Base-by-base conservation (phyloP, 2,888 invertebrate genomes). In the Scaptomyza tumidula region DNA sequence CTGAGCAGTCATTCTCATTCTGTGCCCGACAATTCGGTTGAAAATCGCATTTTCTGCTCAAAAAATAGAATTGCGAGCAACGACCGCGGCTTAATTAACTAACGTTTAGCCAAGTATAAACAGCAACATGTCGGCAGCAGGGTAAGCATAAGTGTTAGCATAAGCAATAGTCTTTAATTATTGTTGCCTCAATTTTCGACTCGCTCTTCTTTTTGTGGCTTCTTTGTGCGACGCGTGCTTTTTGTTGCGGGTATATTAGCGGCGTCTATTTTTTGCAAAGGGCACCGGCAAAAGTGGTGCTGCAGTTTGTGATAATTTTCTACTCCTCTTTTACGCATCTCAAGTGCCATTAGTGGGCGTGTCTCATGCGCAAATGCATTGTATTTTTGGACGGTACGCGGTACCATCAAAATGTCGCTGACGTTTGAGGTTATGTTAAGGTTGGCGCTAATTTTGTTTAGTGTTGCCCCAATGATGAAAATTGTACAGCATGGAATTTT, bases 371-470 rank as follows among this genome's bases (percentile, higher is more conserved):
- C 81, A 82, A 72, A 66, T 67, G 78, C 70, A 75, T 75, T 75
- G 66, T 76, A 74, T 74, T 70, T 85, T 67, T 69, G 63, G 68
- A 61, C 63, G 56, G 54, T 76, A 44, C 41, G 35, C 49, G 49
- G 65, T 45, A 63, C 55, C 64, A 55, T 76, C 31, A 49, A 39
- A 66, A 49, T 50, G 50, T 57, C 41, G 11, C 27, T 49, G 49
- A 53, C 24, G 45, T 77, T 89, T 89, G 82, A 89, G 89, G 89
- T 89, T 89, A 89, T 80, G 89, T 86, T 71, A 55, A 43, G 56
- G 52, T 75, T 80, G 78, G 71, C 75, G 78, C 70, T 75, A 64
- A 64, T 75, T 77, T 72, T 57, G 61, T 84, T 60, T 61, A 60
- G 68, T 37, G 70, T 64, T 68, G 71, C 53, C 60, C 48, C 59